These are phyloP conservation scores for Trachelipus rathkii DNA, from an alignment of 1,140 invertebrate genomes.

Conservation along the genomic window DNA sequence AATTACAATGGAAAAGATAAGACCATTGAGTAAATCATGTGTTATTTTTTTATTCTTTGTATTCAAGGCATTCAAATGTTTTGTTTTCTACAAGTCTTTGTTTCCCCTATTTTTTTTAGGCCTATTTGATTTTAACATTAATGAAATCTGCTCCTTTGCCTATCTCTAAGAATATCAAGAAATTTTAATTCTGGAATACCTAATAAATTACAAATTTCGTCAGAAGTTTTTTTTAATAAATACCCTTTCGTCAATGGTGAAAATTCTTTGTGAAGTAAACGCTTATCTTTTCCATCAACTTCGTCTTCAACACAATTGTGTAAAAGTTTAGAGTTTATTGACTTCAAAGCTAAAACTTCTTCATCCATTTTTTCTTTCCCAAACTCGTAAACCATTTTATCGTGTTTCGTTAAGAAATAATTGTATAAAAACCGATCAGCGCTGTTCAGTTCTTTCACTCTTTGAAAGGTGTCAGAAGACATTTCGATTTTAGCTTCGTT, in stretches of 20 bases:
- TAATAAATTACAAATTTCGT: slow-evolving; percentile 16
- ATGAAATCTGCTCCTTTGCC: too few species aligned
- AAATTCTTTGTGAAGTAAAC: slow-evolving; percentile 15
- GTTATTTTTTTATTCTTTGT: too few species aligned
- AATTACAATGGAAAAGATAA: too few species aligned
- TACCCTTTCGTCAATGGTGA: background rate
- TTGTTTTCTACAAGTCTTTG: too few species aligned
- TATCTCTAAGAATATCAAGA: too few species aligned
- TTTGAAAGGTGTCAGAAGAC: background rate
- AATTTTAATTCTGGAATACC: slow-evolving; percentile 9
- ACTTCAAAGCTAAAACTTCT: slow-evolving; percentile 28
- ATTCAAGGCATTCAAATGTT: too few species aligned
- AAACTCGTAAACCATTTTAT: slow-evolving; percentile 32
- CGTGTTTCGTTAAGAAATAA: slow-evolving; percentile 29
- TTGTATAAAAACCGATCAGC: slow-evolving; percentile 37
- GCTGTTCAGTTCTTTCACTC: slow-evolving; percentile 18
- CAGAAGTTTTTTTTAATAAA: slow-evolving; percentile 5
- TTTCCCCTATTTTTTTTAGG: too few species aligned
- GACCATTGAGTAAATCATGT: too few species aligned
- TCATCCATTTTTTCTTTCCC: slow-evolving; percentile 29
- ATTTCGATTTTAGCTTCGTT: slow-evolving; percentile 28
- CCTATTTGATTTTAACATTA: too few species aligned
- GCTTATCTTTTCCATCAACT: background rate
- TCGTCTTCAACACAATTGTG: slow-evolving; percentile 16
- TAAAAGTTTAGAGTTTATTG: slow-evolving; percentile 12